Base-by-base conservation (phyloP, 2,113 vertebrate species). In the Muscicapa adusta region DNA sequence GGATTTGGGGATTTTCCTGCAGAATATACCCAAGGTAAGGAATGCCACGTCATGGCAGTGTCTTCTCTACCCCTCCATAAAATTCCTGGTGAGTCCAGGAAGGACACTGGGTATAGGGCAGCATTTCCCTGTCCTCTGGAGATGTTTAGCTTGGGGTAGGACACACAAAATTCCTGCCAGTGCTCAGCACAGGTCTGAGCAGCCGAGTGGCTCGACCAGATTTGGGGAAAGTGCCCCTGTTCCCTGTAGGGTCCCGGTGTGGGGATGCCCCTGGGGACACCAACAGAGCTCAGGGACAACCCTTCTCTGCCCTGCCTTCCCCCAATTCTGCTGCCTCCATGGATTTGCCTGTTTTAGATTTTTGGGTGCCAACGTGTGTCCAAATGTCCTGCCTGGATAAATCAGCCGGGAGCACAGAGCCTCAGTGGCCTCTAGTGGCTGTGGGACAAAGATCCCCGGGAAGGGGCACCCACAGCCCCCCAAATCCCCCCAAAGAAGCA, bases 391-490 rank as follows among this genome's bases (percentile, higher is more conserved):
- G 17, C 6, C 23, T 6, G 23, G 23, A 34, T 24, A 33, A 83
- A 84, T 54, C 51, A 4, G 9, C 42, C 1, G 51, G 36, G 89
- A 96, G 91, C 58, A 33, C 80, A 95, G 97, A 96, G 24, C 85
- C 96, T 24, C 95, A 31, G 96, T 92, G 94, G 97, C 97, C 97
- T 97, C 97, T 97, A 90, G 97, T 96, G 97, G 96, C 94, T 63
- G 91, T 89, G 97, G 93, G 95, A 96, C 92, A 93, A 14, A 88
- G 93, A 72, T 25, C 45, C 61, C 13, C 1, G 47, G 71, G 42
- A 20, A 18, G 24, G 77, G 71, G 72, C 15, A 79, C 38, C 36
- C 0, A 0, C 40, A 31, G 28, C 20, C 53, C 67, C 81, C 40
- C 10, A 8, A 5, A 31, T 1, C 3, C 38, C 45, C 78, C 67